Percentiles rank a stretch among this genome's conserved stretches.
These are phyloP conservation scores for Eugnorisma glareosa DNA, from an alignment of 2,888 invertebrate species.

Conservation along the genomic window DNA sequence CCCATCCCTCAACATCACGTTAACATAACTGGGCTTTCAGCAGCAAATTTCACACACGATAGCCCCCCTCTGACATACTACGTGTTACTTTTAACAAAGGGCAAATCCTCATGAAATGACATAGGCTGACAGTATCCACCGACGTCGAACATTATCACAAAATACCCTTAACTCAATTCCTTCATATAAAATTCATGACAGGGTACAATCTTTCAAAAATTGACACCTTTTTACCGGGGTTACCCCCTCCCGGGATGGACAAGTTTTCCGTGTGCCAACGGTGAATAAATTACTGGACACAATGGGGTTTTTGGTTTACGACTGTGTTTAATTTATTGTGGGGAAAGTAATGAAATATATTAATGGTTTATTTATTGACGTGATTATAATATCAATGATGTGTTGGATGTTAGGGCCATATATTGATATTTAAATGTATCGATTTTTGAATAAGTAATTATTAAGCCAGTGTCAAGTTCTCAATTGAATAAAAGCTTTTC, in stretches of 20 bases:
- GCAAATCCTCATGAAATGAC: constrained; percentile 90
- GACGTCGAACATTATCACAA: constrained; percentile 88
- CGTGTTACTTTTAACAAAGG: constrained; percentile 90
- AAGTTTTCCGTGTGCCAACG: constrained; percentile 87
- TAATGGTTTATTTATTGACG: constrained; percentile 61
- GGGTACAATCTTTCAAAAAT: constrained; percentile 90
- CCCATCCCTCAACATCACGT: constrained; percentile 65
- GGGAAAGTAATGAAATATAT: constrained; percentile 68
- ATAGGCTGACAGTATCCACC: constrained; percentile 88
- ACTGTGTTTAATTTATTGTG: constrained; percentile 78
- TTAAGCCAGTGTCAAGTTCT: neutral
- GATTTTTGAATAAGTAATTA: neutral
- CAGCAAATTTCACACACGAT: constrained; percentile 82
- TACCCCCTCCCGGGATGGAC: constrained; percentile 79
- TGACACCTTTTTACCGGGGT: constrained; percentile 88
- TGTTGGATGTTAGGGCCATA: constrained; percentile 8
- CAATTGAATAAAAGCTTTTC: neutral
- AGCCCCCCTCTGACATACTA: constrained; percentile 83
- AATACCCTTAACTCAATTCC: constrained; percentile 90
- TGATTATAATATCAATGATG: constrained; percentile 51
- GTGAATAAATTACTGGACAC: constrained; percentile 88
- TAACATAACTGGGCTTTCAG: constrained; percentile 72
- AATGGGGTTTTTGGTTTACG: constrained; percentile 78
- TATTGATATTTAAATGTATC: constrained; percentile 6
- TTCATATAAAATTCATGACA: constrained; percentile 91